Conservation (phyloP, 2,113 vertebrate genomes). For the Gambusia holbrooki region DNA sequence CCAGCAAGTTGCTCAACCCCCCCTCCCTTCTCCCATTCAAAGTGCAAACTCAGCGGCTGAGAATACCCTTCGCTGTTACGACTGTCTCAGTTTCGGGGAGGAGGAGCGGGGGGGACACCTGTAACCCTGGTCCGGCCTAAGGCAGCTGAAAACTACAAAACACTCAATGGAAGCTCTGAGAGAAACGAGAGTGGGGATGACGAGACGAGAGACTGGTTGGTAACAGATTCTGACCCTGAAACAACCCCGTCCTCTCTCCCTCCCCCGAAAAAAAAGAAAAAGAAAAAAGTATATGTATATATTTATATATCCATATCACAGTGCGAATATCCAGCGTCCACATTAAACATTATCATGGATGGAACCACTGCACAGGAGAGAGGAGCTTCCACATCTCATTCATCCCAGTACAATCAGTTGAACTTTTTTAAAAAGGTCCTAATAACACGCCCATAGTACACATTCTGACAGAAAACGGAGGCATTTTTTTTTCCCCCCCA, state of each 20-base stretch:
- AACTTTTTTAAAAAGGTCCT: conserved; percentile 40
- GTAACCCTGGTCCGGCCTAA: conserved; percentile 35
- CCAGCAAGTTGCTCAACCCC: conserved; percentile 32
- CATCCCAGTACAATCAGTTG: conserved; percentile 59
- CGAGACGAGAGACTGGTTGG: conserved; percentile 37
- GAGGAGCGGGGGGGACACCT: conserved; percentile 5
- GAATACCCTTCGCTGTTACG: conserved; percentile 40
- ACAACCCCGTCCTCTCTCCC: not conserved
- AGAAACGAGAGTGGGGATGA: conserved; percentile 25
- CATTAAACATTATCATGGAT: conserved; percentile 24
- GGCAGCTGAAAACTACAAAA: conserved; percentile 70
- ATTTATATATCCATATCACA: conserved; percentile 64
- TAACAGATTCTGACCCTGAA: conserved; percentile 50
- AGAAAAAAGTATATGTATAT: conserved; percentile 15
- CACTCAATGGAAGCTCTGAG: conserved; percentile 68
- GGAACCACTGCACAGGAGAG: conserved; percentile 55
- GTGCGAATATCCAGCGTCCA: conserved; percentile 65
- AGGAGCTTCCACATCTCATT: conserved; percentile 37
- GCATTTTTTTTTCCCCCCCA: conserved; percentile 1
- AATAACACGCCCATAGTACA: conserved; percentile 42
- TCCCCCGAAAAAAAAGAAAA: not conserved
- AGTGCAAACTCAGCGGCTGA: conserved; percentile 59
- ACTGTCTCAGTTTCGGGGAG: conserved; percentile 23
- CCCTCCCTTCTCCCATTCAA: conserved; percentile 13
- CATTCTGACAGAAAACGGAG: conserved; percentile 58